phyloP scores from a whole-genome alignment of 2,113 vertebrate species.

The Morone chrysops region DNA sequence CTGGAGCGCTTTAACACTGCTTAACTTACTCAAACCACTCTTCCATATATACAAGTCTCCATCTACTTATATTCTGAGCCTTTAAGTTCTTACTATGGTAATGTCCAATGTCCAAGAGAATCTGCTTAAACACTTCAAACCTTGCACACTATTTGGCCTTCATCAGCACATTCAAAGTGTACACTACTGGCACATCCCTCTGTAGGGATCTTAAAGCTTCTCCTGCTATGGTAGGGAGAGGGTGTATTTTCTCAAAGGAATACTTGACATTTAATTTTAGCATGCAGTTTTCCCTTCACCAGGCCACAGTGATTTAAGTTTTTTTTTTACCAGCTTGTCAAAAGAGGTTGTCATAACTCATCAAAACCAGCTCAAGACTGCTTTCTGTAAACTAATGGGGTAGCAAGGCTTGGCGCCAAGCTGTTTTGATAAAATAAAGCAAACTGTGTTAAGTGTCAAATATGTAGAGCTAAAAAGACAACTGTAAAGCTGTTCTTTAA shows the following conservation, averaged over 20 bases:
- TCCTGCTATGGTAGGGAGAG: background rate
- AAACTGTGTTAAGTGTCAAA: conserved; percentile 31
- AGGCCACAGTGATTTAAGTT: conserved; percentile 19
- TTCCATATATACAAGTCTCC: background rate
- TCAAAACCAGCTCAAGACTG: conserved; percentile 9
- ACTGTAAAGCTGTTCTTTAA: conserved; percentile 2
- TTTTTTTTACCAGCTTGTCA: conserved; percentile 29
- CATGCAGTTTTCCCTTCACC: conserved; percentile 37
- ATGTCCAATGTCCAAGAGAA: conserved; percentile 1
- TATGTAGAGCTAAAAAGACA: conserved; percentile 6
- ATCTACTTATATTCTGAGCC: background rate
- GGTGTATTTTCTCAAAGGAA: conserved; percentile 43
- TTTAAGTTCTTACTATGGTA: background rate
- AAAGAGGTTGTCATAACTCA: conserved; percentile 25
- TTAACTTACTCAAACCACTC: background rate
- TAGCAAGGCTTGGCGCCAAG: background rate
- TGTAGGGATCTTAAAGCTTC: background rate
- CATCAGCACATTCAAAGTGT: conserved; percentile 35
- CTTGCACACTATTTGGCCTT: background rate
- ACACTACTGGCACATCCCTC: conserved; percentile 6
- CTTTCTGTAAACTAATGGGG: conserved; percentile 29
- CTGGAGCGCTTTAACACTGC: background rate
- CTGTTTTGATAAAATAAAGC: conserved; percentile 10
- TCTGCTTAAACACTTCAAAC: conserved; percentile 5
- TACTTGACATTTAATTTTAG: conserved; percentile 55